Conservation (phyloP, 2,797 vertebrate genomes). For the Acanthurus lineatus region DNA sequence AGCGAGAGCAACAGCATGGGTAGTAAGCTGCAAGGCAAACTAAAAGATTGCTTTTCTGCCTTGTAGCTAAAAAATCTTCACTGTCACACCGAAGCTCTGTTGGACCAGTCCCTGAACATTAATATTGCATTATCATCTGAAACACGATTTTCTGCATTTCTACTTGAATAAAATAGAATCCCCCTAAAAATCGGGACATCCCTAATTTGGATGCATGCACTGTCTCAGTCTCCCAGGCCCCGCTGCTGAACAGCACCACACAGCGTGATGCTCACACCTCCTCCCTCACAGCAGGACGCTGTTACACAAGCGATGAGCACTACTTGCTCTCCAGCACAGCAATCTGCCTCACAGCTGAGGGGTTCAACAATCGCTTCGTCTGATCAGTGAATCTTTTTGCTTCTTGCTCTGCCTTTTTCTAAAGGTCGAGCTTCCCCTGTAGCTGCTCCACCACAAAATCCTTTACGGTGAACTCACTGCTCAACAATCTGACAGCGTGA, state of each 20-base stretch:
- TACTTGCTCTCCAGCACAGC: conserved; percentile 1
- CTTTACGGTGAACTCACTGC: not conserved
- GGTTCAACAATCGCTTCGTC: conserved; percentile 17
- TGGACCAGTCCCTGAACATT: conserved; percentile 1
- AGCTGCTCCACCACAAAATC: not conserved
- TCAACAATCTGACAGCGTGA: not conserved
- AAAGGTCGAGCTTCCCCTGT: not conserved
- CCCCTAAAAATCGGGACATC: not conserved
- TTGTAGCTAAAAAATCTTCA: conserved; percentile 14
- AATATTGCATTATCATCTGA: not conserved
- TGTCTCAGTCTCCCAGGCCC: conserved; percentile 17
- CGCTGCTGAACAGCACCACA: conserved; percentile 13
- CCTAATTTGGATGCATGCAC: conserved; percentile 23
- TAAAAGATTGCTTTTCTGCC: not conserved
- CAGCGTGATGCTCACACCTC: conserved; percentile 37
- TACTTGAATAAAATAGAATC: not conserved
- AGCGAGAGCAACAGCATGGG: not conserved
- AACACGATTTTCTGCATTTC: conserved; percentile 8
- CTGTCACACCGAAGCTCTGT: conserved; percentile 1
- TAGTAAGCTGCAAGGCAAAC: not conserved
- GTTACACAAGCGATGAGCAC: conserved; percentile 39
- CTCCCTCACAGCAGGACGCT: conserved; percentile 40
- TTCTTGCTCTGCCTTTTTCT: conserved; percentile 9
- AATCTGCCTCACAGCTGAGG: conserved; percentile 11
- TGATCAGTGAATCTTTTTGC: conserved; percentile 9